Percentiles rank a stretch among this genome's conserved stretches.
Evolutionary conservation across 2,888 invertebrate genomes (phyloP).

Genomic region (Muschampia plurimacula): DNA sequence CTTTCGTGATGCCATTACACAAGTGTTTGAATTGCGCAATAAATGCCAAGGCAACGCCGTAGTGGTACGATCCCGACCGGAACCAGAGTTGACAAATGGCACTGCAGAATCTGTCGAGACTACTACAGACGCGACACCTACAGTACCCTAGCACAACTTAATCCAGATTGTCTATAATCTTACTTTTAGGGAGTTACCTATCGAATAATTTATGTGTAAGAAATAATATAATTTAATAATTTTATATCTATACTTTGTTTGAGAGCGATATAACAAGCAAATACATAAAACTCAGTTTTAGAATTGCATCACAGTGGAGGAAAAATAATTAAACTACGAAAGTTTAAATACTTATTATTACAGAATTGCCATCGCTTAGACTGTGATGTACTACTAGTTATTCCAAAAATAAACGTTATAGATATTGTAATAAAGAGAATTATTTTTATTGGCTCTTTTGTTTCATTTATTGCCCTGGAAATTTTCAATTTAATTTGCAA

Average conservation of each 20-base stretch:
- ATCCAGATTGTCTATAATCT: not conserved
- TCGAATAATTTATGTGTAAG: conserved; percentile 38
- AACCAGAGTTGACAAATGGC: conserved; percentile 69
- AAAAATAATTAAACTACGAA: conserved; percentile 2
- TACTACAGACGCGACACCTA: conserved; percentile 64
- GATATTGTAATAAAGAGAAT: conserved; percentile 46
- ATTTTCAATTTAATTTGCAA: not conserved
- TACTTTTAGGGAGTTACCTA: conserved; percentile 4
- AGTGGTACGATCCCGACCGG: conserved; percentile 52
- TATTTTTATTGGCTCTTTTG: conserved; percentile 34
- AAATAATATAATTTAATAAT: conserved; percentile 41
- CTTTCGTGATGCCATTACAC: conserved; percentile 98
- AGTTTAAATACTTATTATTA: not conserved
- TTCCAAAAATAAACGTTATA: conserved; percentile 45
- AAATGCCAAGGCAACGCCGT: conserved; percentile 86
- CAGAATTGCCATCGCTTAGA: not conserved
- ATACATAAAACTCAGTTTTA: conserved; percentile 13
- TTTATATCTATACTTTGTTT: conserved; percentile 34
- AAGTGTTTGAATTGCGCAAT: conserved; percentile 95
- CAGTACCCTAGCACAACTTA: conserved; percentile 66
- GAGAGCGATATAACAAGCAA: conserved; percentile 10
- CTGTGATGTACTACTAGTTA: conserved; percentile 44
- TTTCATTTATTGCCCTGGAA: conserved; percentile 9
- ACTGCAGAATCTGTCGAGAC: conserved; percentile 69
- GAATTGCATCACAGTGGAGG: conserved; percentile 1